Conservation (phyloP, 2,888 invertebrate genomes). For the Sminthurinus aureus region DNA sequence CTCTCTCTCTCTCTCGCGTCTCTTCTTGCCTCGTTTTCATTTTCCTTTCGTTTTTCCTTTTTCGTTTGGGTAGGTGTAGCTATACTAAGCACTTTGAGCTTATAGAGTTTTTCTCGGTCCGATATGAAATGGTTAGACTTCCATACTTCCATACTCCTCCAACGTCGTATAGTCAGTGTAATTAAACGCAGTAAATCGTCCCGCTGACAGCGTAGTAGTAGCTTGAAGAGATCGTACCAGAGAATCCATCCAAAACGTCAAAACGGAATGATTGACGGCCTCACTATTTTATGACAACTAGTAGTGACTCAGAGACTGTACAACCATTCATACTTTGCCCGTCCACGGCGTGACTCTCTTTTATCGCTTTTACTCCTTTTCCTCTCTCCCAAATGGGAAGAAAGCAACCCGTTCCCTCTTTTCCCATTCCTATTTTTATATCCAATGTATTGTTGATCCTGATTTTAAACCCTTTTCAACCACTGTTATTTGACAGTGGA, state of each 20-base stretch:
- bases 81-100: conserved; percentile 4
- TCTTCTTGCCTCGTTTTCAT: background rate
- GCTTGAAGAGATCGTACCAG: conserved; percentile 57
- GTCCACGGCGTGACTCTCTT: background rate
- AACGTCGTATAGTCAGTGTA: conserved; percentile 49
- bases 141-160: too few relatives aligned
- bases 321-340: conserved; percentile 11
- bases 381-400: too few relatives aligned
- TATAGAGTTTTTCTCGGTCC: conserved; percentile 22
- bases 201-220: conserved; percentile 54
- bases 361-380: too few relatives aligned
- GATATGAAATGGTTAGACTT: conserved; percentile 26
- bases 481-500: too few relatives aligned
- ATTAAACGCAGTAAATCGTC: conserved; percentile 58
- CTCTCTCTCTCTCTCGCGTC: background rate
- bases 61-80: background rate
- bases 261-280: conserved; percentile 54
- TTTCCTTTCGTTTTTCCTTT: background rate
- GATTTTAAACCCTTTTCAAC: too few relatives aligned
- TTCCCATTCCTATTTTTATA: too few relatives aligned
- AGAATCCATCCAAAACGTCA: conserved; percentile 56
- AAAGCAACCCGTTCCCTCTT: too few relatives aligned
- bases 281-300: conserved; percentile 50
- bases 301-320: conserved; percentile 46
- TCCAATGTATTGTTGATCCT: too few relatives aligned